phyloP scores from a whole-genome alignment of 1,140 invertebrate species.

The Drosophila jambulina region DNA sequence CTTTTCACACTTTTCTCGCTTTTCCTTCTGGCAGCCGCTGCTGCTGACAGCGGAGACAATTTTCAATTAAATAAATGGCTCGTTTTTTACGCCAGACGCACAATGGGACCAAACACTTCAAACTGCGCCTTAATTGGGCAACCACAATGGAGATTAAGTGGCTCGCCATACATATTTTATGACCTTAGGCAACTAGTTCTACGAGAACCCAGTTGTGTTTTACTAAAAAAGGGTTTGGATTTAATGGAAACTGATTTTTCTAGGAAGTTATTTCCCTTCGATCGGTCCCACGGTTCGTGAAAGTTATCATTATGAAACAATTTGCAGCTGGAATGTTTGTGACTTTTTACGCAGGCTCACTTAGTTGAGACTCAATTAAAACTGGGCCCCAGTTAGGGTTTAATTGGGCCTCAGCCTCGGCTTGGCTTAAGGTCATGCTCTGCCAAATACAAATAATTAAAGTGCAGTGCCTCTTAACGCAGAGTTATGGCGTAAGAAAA shows the following conservation, averaged over 20 bases:
- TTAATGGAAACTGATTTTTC: background rate
- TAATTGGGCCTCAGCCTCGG: constrained; percentile 23
- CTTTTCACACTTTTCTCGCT: constrained; percentile 31
- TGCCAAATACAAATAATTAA: constrained; percentile 59
- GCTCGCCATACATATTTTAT: constrained; percentile 15
- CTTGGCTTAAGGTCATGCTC: constrained; percentile 35
- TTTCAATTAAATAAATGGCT: constrained; percentile 81
- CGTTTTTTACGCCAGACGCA: constrained; percentile 65
- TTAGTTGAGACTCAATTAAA: constrained; percentile 34
- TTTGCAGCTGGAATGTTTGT: constrained; percentile 42
- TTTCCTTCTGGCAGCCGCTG: constrained; percentile 51
- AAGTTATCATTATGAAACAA: constrained; percentile 58
- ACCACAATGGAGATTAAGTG: constrained; percentile 34
- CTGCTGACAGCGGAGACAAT: constrained; percentile 76
- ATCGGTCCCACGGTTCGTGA: constrained; percentile 12
- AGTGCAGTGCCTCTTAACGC: constrained; percentile 47
- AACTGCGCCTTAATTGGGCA: constrained; percentile 36
- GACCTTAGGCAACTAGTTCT: constrained; percentile 1
- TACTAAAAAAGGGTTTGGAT: background rate
- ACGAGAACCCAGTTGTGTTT: background rate
- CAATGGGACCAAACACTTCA: constrained; percentile 50
- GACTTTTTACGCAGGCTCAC: constrained; percentile 22
- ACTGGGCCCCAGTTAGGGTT: background rate
- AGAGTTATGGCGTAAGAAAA: constrained; percentile 45
- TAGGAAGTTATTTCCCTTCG: no score